phyloP scores from a whole-genome alignment of 2,113 vertebrate species.

The Seriola aureovittata region DNA sequence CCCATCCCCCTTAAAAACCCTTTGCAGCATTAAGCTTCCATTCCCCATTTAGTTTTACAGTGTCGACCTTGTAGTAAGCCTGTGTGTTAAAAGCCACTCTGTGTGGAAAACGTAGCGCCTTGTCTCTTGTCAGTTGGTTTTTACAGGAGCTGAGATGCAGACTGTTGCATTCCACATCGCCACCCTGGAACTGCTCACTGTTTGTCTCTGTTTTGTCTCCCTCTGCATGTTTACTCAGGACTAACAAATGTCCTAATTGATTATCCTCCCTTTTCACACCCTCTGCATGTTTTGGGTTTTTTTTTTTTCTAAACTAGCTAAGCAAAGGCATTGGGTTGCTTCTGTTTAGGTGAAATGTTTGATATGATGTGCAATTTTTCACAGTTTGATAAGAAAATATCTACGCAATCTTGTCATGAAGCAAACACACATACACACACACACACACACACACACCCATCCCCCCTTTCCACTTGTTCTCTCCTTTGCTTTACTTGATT shows the following conservation, averaged over 20 bases:
- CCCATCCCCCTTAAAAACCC: slow-evolving; percentile 5
- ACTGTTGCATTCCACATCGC: slow-evolving; percentile 78
- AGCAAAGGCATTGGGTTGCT: slow-evolving; percentile 61
- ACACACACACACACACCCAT: slow-evolving; percentile 15
- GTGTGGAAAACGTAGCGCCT: slow-evolving; percentile 52
- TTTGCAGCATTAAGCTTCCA: slow-evolving; percentile 22
- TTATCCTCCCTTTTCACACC: slow-evolving; percentile 7
- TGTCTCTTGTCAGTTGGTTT: slow-evolving; percentile 33
- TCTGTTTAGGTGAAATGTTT: slow-evolving; percentile 39
- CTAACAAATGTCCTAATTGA: slow-evolving; percentile 54
- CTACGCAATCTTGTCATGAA: neutral
- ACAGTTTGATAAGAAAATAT: slow-evolving; percentile 44
- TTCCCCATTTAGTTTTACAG: slow-evolving; percentile 50
- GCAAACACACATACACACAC: slow-evolving; percentile 9
- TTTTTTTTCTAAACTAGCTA: neutral
- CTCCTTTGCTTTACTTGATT: slow-evolving; percentile 40
- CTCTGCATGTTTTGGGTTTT: slow-evolving; percentile 45
- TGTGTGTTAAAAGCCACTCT: slow-evolving; percentile 49
- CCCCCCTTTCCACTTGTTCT: slow-evolving; percentile 10
- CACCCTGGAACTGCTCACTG: slow-evolving; percentile 74
- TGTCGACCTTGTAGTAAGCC: slow-evolving; percentile 25
- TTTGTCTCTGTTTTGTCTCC: slow-evolving; percentile 64
- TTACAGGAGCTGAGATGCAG: slow-evolving; percentile 50
- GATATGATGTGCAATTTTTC: slow-evolving; percentile 50
- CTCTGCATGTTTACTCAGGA: slow-evolving; percentile 72